phyloP scores from a whole-genome alignment of 2,888 invertebrate species.

The Drosophila cracens region DNA sequence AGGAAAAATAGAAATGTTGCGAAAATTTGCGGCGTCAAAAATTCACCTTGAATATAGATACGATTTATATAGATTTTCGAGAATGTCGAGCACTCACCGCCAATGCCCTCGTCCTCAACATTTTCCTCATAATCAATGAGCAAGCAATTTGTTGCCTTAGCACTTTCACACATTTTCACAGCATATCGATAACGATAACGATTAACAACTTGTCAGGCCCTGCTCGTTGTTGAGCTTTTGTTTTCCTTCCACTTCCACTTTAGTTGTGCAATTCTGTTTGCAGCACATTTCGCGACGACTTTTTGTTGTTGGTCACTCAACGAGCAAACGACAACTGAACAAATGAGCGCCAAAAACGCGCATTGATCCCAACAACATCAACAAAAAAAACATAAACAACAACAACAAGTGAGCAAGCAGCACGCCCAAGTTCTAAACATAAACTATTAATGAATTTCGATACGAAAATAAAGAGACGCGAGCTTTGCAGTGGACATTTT shows the following conservation, averaged over 20 bases:
- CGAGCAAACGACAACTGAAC: slow-evolving; percentile 39
- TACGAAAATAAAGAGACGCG: slow-evolving; percentile 58
- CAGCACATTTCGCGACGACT: slow-evolving; percentile 39
- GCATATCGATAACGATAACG: slow-evolving; percentile 25
- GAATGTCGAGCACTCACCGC: slow-evolving; percentile 53
- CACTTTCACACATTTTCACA: slow-evolving; percentile 45
- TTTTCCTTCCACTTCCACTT: slow-evolving; percentile 10
- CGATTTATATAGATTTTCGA: neutral
- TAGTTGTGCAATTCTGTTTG: slow-evolving; percentile 13
- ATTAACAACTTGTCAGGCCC: slow-evolving; percentile 4
- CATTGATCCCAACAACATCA: slow-evolving; percentile 27
- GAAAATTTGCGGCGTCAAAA: slow-evolving; percentile 47
- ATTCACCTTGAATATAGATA: slow-evolving; percentile 8
- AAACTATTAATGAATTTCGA: slow-evolving; percentile 77
- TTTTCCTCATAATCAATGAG: slow-evolving; percentile 53
- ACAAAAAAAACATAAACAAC: slow-evolving; percentile 10
- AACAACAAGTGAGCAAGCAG: slow-evolving; percentile 14
- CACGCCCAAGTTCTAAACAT: slow-evolving; percentile 70
- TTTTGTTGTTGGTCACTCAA: slow-evolving; percentile 44
- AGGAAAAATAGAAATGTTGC: neutral
- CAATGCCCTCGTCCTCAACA: slow-evolving; percentile 73
- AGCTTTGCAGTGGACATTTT: slow-evolving; percentile 50
- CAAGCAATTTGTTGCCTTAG: slow-evolving; percentile 12
- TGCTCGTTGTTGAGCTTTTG: neutral
- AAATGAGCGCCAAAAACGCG: slow-evolving; percentile 27